Evolutionary conservation across 2,888 invertebrate species (phyloP), one percentile per base, ranked within the genome.

Genomic region (Conchocele bisecta): DNA sequence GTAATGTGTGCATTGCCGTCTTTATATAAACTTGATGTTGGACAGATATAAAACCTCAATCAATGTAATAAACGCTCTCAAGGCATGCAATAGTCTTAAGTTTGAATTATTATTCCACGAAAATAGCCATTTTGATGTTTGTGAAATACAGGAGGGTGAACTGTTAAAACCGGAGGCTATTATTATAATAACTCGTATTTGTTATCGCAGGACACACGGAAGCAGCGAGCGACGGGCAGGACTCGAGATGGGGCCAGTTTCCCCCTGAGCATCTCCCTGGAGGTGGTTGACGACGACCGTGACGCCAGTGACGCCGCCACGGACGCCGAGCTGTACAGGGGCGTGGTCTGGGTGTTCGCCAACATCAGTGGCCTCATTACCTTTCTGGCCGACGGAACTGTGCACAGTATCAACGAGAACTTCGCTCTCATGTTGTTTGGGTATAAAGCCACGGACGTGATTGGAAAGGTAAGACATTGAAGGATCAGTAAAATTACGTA

Each of bases 331-430:
- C 17, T 26, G 17, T 88, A 86, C 63, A 63, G 74, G n/a, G 89
- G 85, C 6, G 74, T 85, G 11, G 72, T 91, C 3, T 91, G 91
- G 91, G 90, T 92, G 50, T 92, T 91, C 82, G 88, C 90, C 84
- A 94, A 94, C 86, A 93, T 94, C 42, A 94, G 94, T 86, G 95
- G 95, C 3, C 90, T 95, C 22, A 91, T 95, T 17, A 94, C 94
- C 3, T 92, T 94, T 0, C 93, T 93, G 76, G 93, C 94, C 13
- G 90, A 92, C 68, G 94, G 94, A n/a, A 91, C 92, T 1, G 93
- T 95, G 75, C 93, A 94, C 3, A 93, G 93, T 0, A 94, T 94
- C 82, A 94, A 94, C 89, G 93, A 94, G 80, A 94, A 94, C 89
- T 94, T 94, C 85, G 93, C 94, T 0, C 93, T 93, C 91, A 89